Percentiles rank a stretch among this genome's conserved stretches.
Evolutionary conservation across 2,113 vertebrate species (phyloP).

Genomic region (Isichthys henryi): DNA sequence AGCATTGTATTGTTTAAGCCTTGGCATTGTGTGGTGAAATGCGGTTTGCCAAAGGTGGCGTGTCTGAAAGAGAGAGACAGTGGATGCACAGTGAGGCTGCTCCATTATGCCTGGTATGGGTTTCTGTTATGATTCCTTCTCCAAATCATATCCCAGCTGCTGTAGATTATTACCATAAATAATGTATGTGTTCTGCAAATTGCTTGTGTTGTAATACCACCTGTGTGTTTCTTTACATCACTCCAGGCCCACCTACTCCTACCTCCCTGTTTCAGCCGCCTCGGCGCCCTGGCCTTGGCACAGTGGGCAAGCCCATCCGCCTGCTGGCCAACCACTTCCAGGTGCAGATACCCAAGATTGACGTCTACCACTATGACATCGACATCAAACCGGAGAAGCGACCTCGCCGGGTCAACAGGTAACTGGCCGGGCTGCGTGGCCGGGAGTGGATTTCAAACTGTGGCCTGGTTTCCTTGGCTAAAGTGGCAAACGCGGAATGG

Average conservation of each 20-base stretch:
- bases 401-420: slow-evolving; percentile 96
- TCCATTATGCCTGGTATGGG: background rate
- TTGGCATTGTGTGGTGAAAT: background rate
- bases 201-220: background rate
- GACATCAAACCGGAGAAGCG: slow-evolving; percentile 99
- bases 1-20: background rate
- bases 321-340: slow-evolving; percentile 98
- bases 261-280: slow-evolving; percentile 92
- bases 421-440: slow-evolving; percentile 21
- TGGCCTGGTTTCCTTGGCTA: background rate
- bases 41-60: background rate
- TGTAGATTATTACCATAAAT: background rate
- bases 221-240: background rate
- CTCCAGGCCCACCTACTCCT: slow-evolving; percentile 70
- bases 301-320: slow-evolving; percentile 95
- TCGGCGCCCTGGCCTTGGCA: slow-evolving; percentile 90
- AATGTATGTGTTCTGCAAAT: background rate
- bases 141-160: background rate
- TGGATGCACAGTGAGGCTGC: background rate
- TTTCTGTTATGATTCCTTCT: background rate
- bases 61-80: background rate
- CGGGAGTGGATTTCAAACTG: background rate
- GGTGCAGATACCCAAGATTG: slow-evolving; percentile 99
- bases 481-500: background rate
- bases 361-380: slow-evolving; percentile 98